Evolutionary conservation across 2,888 invertebrate species (phyloP), one percentile per base, ranked within the genome.

Genomic region (Parapristionchus giblindavisi): DNA sequence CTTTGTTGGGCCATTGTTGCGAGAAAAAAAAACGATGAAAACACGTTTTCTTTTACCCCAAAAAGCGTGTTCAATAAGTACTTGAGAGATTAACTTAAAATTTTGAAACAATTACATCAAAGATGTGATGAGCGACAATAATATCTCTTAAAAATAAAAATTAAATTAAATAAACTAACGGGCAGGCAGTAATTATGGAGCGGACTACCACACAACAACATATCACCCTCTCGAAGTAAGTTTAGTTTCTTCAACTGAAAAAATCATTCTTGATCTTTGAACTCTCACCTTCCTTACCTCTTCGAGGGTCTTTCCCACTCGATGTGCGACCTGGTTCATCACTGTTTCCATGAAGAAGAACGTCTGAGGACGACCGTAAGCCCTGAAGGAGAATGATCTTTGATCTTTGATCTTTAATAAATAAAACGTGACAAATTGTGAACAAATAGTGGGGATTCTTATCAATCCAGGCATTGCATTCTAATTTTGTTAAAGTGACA

Each of bases 311-410:
- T 92, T 91, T 0, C 91, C 91, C 29, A 94, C 89, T 82, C 91
- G 91, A 48, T 91, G 90, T 0, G 95, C 94, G 21, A 95, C 91
- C 79, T 93, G 92, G 77, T 93, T 91, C 48, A 94, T 91, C 80
- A 94, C 92, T 81, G 91, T 91, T 89, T 96, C 95, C 0, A 92
- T 93, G 0, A 92, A 91, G 87, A 93, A 93, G 93, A 94, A 94
- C 27, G 93, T 94, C 88, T 95, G 95, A 0, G 95, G 95, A 0
- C 92, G 94, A 21, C 95, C 95, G 86, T 95, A 95, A 1, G 94
- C 95, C 84, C 96, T 74, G 43, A 77, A 79, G n/a, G n/a, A n/a
- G n/a, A n/a, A n/a, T n/a, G n/a, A n/a, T n/a, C n/a, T n/a, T n/a
- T n/a, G n/a, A n/a, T n/a, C n/a, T n/a, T n/a, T n/a, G n/a, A n/a